Percentiles rank a stretch among this genome's conserved stretches.
These are phyloP conservation scores for Proteles cristata DNA, from an alignment of 2,113 vertebrate genomes.

Conservation along the genomic window DNA sequence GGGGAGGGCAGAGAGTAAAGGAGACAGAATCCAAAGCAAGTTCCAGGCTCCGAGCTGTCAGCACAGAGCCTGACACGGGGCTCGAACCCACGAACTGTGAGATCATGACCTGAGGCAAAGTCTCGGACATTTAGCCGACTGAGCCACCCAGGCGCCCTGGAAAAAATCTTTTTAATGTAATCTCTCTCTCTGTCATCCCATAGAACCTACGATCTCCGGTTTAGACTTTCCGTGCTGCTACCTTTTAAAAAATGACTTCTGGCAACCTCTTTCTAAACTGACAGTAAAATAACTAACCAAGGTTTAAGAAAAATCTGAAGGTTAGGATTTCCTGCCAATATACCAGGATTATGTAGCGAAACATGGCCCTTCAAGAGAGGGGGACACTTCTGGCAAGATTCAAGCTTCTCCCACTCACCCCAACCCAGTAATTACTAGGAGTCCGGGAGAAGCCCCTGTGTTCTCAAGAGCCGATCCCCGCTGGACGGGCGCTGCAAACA, in stretches of 20 bases:
- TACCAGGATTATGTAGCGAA: neutral
- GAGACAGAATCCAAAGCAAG: too few species aligned
- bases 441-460: conserved; percentile 78
- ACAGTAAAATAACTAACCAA: neutral
- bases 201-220: neutral
- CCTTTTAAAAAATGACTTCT: neutral
- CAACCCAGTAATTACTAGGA: conserved; percentile 85
- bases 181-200: neutral
- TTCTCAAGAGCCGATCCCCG: conserved; percentile 79
- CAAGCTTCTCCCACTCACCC: conserved; percentile 61
- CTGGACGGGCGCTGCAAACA: conserved; percentile 91
- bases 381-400: conserved; percentile 42
- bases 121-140: too few species aligned
- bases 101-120: too few species aligned
- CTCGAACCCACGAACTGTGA: too few species aligned
- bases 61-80: too few species aligned
- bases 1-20: too few species aligned
- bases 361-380: neutral
- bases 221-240: neutral
- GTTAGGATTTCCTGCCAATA: neutral
- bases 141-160: too few species aligned
- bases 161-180: neutral
- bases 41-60: too few species aligned
- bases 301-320: neutral
- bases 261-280: neutral